These are phyloP conservation scores for Apis dorsata DNA, from an alignment of 1,140 invertebrate genomes.

Conservation along the genomic window DNA sequence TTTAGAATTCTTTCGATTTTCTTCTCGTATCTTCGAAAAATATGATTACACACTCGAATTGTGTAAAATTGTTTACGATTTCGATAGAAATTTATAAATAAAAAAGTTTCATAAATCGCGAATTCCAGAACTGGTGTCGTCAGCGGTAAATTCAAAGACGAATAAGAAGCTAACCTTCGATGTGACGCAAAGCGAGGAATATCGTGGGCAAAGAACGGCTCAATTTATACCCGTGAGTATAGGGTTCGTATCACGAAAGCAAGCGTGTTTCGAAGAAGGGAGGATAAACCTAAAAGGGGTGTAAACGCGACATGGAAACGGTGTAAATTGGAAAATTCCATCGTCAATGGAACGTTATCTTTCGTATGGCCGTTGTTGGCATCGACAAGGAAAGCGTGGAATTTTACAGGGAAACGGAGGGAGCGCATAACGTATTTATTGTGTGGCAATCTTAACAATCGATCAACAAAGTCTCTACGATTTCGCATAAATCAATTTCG, in stretches of 20 bases:
- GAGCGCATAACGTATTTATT: slow-evolving; percentile 18
- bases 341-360: not conserved
- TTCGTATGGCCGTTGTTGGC: not conserved
- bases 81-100: not conserved
- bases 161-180: not conserved
- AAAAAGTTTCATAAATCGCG: not conserved
- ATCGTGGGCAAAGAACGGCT: not conserved
- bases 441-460: slow-evolving; percentile 39
- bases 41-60: too few relatives aligned
- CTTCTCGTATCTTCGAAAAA: not conserved
- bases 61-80: not conserved
- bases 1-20: not conserved
- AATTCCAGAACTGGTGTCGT: not conserved
- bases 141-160: not conserved
- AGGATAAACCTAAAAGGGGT: not conserved
- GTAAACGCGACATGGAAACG: not conserved
- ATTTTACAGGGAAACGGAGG: not conserved
- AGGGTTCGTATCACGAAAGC: not conserved
- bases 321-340: slow-evolving; percentile 20
- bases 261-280: not conserved
- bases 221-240: slow-evolving; percentile 18
- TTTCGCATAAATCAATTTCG: slow-evolving; percentile 26
- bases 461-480: not conserved
- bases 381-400: not conserved
- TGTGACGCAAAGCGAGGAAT: not conserved